Base-by-base conservation (phyloP, 2,888 invertebrate species). In the Esperia sulphurella region DNA sequence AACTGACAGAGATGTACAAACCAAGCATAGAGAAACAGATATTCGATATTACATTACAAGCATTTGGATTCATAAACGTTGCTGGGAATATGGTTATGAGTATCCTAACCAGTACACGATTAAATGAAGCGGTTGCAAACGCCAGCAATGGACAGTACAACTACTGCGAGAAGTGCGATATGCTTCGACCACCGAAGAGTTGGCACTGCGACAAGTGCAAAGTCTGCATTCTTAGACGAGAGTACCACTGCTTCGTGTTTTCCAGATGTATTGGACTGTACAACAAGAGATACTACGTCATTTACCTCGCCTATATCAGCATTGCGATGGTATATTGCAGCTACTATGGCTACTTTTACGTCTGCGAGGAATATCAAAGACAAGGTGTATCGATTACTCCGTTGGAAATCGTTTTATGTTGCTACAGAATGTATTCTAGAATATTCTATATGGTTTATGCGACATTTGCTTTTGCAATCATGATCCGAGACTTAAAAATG, bases 201-300 rank as follows among this genome's bases (percentile, higher is more conserved):
- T 96, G 96, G 92, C 98, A 98, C 71, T 98, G 98, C 67, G 88
- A 87, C 31, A 90, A 84, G 0, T 98, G 98, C 77, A 90, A 94
- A 43, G 86, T 90, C 0, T 98, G 98, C 71, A 93, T 98, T 45
- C 67, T 94, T 4, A 94, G 94, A 63, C 88, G 97, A 52, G 97
- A 96, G 67, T 96, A 96, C 75, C 95, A 96, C 70, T 95, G 97
- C 70, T 91, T 94, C 52, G 96, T 97, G 75, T 93, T 95, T 0
- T 94, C 95, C 0, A 93, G 93, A 59, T 97, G 97, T 76, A 90
- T 97, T 48, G 97, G 97, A 8, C 92, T 95, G 61, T 78, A 91
- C 58, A 97, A 97, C 75, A 93, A 94, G 58, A 90, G 97, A 55
- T 97, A 94, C 75, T 97, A 95, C 69, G 68, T 96, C 7, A 88